These are phyloP conservation scores for Sylvicapra grimmia DNA, from an alignment of 2,113 vertebrate genomes.

Conservation along the genomic window DNA sequence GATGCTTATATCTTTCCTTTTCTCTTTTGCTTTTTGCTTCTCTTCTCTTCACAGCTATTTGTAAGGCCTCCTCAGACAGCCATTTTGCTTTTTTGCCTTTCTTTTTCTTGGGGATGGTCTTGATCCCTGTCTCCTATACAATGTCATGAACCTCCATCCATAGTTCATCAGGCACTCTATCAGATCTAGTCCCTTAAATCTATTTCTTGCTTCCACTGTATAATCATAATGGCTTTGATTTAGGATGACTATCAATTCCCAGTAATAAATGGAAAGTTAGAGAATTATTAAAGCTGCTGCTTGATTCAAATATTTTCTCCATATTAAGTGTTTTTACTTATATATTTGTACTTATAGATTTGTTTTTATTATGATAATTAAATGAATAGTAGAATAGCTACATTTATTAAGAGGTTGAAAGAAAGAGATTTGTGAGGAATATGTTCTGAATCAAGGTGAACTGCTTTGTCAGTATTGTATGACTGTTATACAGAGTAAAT, in stretches of 20 bases:
- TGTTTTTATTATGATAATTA: not conserved
- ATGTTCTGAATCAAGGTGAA: not conserved
- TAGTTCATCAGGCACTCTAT: not conserved
- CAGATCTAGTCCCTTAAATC: not conserved
- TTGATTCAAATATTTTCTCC: not conserved
- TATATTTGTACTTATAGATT: not conserved
- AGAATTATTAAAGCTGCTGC: not conserved
- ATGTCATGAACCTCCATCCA: not conserved
- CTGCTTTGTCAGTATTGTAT: not conserved
- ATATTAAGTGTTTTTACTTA: not conserved
- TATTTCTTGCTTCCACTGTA: not conserved
- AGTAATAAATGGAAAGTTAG: not conserved
- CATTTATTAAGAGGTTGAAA: not conserved
- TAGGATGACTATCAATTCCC: not conserved
- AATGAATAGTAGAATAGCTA: not conserved
- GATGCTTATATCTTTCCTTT: not conserved
- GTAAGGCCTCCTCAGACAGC: not conserved
- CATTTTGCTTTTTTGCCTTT: not conserved
- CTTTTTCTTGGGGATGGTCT: not conserved
- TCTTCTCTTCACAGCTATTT: not conserved
- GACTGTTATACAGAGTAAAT: not conserved
- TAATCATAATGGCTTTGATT: not conserved
- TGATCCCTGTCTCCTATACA: not conserved
- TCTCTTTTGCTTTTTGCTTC: not conserved
- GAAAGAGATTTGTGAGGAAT: not conserved